Evolutionary conservation across 2,888 invertebrate species (phyloP).

Genomic region (Alentia gelatinosa): DNA sequence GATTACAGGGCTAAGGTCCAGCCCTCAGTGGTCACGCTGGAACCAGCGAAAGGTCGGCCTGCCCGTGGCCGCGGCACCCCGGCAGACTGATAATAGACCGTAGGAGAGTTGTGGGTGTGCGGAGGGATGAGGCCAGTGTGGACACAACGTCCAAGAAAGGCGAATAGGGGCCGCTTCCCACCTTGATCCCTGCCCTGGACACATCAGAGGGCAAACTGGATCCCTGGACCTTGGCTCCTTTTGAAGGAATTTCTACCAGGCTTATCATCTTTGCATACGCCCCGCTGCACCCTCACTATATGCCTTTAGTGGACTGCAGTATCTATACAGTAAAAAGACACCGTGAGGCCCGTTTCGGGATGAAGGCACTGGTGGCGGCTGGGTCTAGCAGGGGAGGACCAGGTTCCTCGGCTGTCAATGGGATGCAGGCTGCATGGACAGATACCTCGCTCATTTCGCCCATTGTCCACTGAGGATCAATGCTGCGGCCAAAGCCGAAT

Average conservation of each 20-base stretch:
- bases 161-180: neutral
- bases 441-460: neutral
- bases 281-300: neutral
- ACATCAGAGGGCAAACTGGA: neutral
- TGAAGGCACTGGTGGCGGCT: neutral
- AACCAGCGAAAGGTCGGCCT: conserved; percentile 28
- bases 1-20: conserved; percentile 27
- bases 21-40: neutral
- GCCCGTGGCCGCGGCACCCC: neutral
- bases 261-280: neutral
- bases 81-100: neutral
- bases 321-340: neutral
- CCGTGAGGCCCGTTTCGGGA: neutral
- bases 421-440: neutral
- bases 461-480: conserved; percentile 4
- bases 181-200: neutral
- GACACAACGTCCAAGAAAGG: no score
- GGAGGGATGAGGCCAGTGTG: neutral
- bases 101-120: neutral
- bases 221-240: neutral
- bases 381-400: neutral
- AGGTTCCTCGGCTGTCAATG: neutral
- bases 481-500: neutral
- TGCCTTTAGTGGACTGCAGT: neutral
- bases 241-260: neutral